These are phyloP conservation scores for Philaenus spumarius DNA, from an alignment of 1,140 invertebrate species.

Conservation along the genomic window DNA sequence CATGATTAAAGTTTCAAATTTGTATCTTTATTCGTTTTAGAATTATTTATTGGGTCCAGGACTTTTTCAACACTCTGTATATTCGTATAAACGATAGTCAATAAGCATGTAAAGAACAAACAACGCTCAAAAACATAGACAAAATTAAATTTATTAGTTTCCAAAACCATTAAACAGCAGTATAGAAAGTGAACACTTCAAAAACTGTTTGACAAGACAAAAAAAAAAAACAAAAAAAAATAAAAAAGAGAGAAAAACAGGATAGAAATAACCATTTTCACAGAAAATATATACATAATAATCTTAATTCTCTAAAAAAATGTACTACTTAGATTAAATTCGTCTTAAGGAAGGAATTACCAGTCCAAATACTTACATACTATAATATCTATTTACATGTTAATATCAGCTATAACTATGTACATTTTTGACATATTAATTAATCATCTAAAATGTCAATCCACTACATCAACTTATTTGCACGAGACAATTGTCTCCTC, in stretches of 20 bases:
- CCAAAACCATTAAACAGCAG: slow-evolving; percentile 17
- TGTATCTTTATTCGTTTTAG: no score
- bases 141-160: slow-evolving; percentile 23
- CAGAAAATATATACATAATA: slow-evolving; percentile 22
- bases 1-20: no score
- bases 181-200: slow-evolving; percentile 23
- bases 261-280: slow-evolving; percentile 16
- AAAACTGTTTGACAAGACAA: slow-evolving; percentile 15
- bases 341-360: slow-evolving; percentile 17
- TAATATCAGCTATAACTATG: slow-evolving; percentile 16
- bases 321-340: slow-evolving; percentile 22
- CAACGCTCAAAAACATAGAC: slow-evolving; percentile 19
- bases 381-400: slow-evolving; percentile 8
- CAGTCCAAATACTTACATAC: slow-evolving; percentile 16
- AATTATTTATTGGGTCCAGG: no score
- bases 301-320: slow-evolving; percentile 19
- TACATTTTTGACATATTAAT: slow-evolving; percentile 6
- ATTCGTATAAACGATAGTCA: no score
- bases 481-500: no score
- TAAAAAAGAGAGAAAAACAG: slow-evolving; percentile 8
- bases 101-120: neutral
- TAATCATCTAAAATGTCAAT: no score
- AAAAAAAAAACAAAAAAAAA: slow-evolving; percentile 16
- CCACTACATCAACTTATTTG: no score
- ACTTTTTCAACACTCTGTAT: no score